Percentiles rank a stretch among this genome's conserved stretches.
These are phyloP conservation scores for Agrilus cyanescens DNA, from an alignment of 2,888 invertebrate species.

Conservation along the genomic window DNA sequence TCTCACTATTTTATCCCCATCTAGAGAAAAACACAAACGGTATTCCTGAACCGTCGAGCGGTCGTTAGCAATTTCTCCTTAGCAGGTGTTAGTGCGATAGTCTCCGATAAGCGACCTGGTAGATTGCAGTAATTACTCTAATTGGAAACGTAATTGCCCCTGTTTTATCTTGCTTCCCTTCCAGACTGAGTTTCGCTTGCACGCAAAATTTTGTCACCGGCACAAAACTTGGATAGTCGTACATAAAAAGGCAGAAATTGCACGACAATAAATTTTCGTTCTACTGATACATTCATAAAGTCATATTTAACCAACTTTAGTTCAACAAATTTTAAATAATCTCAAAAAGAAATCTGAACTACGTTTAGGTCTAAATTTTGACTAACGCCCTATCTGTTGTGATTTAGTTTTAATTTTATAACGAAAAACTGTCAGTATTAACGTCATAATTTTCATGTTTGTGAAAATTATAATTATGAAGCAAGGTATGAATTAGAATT, in stretches of 20 bases:
- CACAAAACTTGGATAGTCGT: slow-evolving; percentile 1
- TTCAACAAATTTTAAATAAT: slow-evolving; percentile 1
- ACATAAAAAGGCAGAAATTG: slow-evolving; percentile 2
- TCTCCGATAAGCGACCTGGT: slow-evolving; percentile 27
- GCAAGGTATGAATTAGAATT: too few species aligned
- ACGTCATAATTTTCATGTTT: too few species aligned
- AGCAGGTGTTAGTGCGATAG: slow-evolving; percentile 32
- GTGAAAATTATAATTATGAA: too few species aligned
- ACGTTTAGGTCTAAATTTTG: too few species aligned
- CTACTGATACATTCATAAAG: neutral
- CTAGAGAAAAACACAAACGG: too few species aligned
- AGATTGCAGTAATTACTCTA: slow-evolving; percentile 30
- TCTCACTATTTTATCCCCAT: neutral
- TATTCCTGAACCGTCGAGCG: neutral
- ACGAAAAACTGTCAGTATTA: too few species aligned
- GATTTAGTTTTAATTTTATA: too few species aligned
- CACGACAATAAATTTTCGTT: neutral
- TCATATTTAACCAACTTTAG: too few species aligned
- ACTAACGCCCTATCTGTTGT: too few species aligned
- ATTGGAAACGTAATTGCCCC: slow-evolving; percentile 23
- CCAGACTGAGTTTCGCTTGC: neutral
- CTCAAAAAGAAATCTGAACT: slow-evolving; percentile 1
- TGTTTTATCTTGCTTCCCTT: slow-evolving; percentile 18
- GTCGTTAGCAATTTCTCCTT: slow-evolving; percentile 26
- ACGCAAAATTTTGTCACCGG: neutral